phyloP scores from a whole-genome alignment of 53 echinoderm and acorn worm genomes.

The Henricia sp. region DNA sequence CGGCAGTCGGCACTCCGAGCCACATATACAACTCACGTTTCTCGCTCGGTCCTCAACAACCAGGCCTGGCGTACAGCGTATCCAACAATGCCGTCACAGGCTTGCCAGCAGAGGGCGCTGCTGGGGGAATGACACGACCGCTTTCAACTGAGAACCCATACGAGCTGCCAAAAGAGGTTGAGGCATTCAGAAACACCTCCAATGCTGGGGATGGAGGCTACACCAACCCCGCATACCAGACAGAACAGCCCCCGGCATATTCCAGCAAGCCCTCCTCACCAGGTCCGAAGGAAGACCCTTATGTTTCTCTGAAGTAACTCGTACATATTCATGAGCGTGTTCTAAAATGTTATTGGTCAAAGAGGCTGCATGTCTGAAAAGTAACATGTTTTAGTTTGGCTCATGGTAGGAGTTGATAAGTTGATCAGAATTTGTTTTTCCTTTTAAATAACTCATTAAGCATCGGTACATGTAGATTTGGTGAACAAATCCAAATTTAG shows the following conservation, averaged over 20 bases:
- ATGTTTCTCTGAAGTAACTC: neutral
- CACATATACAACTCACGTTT: conserved; percentile 8
- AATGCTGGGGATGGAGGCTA: neutral
- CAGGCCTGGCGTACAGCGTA: neutral
- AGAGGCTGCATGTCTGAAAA: too few species aligned
- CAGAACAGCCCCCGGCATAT: neutral
- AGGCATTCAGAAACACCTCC: too few species aligned
- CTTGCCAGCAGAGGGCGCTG: neutral
- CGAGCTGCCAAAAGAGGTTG: neutral
- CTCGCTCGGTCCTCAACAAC: neutral
- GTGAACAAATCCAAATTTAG: too few species aligned
- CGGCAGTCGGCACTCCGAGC: neutral
- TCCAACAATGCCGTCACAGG: neutral
- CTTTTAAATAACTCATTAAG: too few species aligned
- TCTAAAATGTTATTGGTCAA: too few species aligned
- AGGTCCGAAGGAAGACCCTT: neutral
- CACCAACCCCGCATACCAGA: neutral
- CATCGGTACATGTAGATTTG: too few species aligned
- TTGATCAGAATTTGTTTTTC: too few species aligned
- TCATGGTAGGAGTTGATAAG: too few species aligned
- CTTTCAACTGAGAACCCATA: conserved; percentile 1
- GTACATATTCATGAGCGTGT: too few species aligned
- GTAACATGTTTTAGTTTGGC: too few species aligned
- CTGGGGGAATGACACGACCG: neutral
- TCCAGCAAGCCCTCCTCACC: conserved; percentile 1